phyloP scores from a whole-genome alignment of 2,113 vertebrate species.

The Benthochromis sp. region DNA sequence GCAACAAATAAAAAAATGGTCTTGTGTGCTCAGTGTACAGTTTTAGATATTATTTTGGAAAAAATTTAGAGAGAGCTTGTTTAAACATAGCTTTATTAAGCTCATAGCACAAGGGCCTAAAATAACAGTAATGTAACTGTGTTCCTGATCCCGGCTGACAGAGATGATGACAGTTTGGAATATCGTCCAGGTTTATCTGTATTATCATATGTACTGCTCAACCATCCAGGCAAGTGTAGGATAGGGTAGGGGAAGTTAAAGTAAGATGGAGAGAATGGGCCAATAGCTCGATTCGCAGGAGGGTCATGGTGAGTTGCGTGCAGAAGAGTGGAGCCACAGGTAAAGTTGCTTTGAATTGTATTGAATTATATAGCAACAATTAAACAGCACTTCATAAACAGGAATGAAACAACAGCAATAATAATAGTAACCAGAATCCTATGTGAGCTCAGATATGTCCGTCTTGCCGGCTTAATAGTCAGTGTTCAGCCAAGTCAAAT shows the following conservation, averaged over 20 bases:
- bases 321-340: background rate
- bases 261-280: background rate
- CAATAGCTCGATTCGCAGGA: background rate
- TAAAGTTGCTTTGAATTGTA: background rate
- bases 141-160: background rate
- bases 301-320: fast-evolving
- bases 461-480: too few species aligned
- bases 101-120: background rate
- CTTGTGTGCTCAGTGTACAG: background rate
- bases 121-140: fast-evolving
- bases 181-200: fast-evolving
- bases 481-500: too few species aligned
- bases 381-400: too few species aligned
- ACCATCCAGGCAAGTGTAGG: background rate
- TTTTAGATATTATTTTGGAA: background rate
- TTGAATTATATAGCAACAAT: too few species aligned
- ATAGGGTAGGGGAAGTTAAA: fast-evolving
- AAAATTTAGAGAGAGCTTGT: background rate
- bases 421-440: too few species aligned
- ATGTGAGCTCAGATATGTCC: too few species aligned
- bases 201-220: fast-evolving
- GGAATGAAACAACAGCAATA: too few species aligned
- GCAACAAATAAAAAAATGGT: background rate
- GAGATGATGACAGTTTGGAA: background rate
- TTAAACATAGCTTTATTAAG: background rate